Base-by-base conservation (phyloP, 1,140 invertebrate genomes). In the Eueides isabella region DNA sequence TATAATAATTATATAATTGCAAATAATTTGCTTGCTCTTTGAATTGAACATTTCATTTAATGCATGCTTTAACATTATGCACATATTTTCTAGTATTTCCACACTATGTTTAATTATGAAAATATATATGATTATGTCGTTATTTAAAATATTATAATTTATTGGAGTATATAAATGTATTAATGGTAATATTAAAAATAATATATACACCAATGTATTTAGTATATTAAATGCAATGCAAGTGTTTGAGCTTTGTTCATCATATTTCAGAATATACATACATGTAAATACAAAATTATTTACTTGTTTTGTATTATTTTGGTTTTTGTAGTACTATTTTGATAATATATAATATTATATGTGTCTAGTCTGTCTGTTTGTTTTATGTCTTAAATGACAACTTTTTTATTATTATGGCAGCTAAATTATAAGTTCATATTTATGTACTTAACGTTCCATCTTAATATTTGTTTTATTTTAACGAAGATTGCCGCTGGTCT, bases 371-470 rank as follows among this genome's bases (percentile, higher is more conserved):
- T 55, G 19, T 41, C 5, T 41, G 38, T 11, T 41, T 12, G 14
- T 41, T 12, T 44, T n/a, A 44, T 44, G 41, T 19, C 19, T 19
- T 6, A 44, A 44, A 44, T 19, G 11, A 14, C 14, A 41, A 44
- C n/a, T 2, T 44, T 7, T 44, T 41, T 44, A 19, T 44, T 44
- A 19, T 44, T 44, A 44, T 19, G 41, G 23, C 48, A 26, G 48
- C 19, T 55, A 55, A 19, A 48, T 41, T 55, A 55, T 55, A 55
- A 55, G 48, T 55, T 55, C 48, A 19, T 55, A 55, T 55, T 55
- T 55, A 26, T 55, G 48, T 55, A 55, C 48, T 55, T 55, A 55
- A 55, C 48, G 26, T 26, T 55, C 48, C 48, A 55, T 55, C 26
- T 55, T 55, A 55, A 7, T 23, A 26, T 12, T 12, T 55, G 23